These are phyloP conservation scores for Heliornis fulica DNA, from an alignment of 2,113 vertebrate species.

Conservation along the genomic window DNA sequence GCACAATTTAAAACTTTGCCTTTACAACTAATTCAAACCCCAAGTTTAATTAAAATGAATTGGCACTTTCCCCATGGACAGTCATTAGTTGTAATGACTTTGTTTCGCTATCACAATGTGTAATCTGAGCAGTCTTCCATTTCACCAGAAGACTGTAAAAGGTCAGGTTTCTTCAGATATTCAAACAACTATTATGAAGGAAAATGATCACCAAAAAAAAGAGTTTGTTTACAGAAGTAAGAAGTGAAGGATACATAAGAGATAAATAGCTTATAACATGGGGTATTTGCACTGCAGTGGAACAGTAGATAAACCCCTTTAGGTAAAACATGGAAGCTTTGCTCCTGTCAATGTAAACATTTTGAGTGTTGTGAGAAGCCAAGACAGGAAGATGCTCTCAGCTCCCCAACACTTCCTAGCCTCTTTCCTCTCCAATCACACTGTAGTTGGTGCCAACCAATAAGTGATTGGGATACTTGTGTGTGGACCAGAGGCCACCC, in stretches of 20 bases:
- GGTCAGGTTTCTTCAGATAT: background rate
- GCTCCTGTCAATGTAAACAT: constrained; percentile 68
- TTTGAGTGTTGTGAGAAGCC: background rate
- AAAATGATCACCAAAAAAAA: background rate
- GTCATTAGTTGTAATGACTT: background rate
- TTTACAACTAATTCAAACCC: background rate
- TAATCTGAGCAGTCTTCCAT: background rate
- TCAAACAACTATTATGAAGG: background rate
- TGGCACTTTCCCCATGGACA: background rate
- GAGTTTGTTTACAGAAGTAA: background rate
- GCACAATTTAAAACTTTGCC: constrained; percentile 46
- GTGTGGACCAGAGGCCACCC: background rate
- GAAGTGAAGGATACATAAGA: background rate
- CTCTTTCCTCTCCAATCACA: background rate
- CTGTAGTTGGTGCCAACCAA: background rate
- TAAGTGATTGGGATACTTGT: background rate
- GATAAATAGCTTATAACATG: constrained; percentile 42
- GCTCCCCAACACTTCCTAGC: background rate
- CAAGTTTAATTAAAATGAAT: constrained; percentile 25
- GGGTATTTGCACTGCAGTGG: constrained; percentile 6
- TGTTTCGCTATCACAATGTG: background rate
- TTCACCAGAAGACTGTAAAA: background rate
- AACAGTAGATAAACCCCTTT: background rate
- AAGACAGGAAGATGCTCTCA: background rate
- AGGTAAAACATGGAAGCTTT: constrained; percentile 18